Evolutionary conservation across 1,140 invertebrate species (phyloP), one percentile per base, ranked within the genome.

Genomic region (Ceratina calcarata): DNA sequence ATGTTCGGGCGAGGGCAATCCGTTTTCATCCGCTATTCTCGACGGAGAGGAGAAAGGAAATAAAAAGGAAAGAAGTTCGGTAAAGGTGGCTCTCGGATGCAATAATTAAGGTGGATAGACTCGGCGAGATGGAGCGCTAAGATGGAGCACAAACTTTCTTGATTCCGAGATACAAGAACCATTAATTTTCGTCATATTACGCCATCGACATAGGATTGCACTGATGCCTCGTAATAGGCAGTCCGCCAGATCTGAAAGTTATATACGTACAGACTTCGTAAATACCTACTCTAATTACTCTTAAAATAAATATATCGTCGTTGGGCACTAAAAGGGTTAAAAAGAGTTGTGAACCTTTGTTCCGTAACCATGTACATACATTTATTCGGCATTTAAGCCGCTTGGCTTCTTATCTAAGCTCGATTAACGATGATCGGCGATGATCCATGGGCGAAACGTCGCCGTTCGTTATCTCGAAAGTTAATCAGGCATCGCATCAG

Each of bases 141-240:
- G 70, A 78, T 62, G 83, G 73, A 82, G 78, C 53, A 67, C 74
- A 37, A 32, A 32, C 71, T 22, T 69, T 32, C 66, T 82, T 85
- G 83, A 83, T 84, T 78, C 78, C 69, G 77, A 74, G 76, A 83
- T 81, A 76, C 85, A 81, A 65, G 78, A 83, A 83, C 78, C 83
- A 75, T 88, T 84, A 87, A 88, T 89, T 87, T 83, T 72, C 70
- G 77, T 87, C 70, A 66, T 77, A 78, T 86, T 87, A 81, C 60
- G 67, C 51, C 22, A 24, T 16, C 18, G 51, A 61, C 49, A 62
- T 37, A n/a, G 60, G 69, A 79, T 74, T 74, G 65, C 70, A 79
- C 15, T 66, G 32, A 61, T 64, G 51, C 37, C 15, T 20, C 20
- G 68, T 74, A 66, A 66, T 74, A 79, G 61, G 68, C 77, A 68